These are phyloP conservation scores for Anisognathus igniventris DNA, from an alignment of 2,797 vertebrate species.

Conservation along the genomic window DNA sequence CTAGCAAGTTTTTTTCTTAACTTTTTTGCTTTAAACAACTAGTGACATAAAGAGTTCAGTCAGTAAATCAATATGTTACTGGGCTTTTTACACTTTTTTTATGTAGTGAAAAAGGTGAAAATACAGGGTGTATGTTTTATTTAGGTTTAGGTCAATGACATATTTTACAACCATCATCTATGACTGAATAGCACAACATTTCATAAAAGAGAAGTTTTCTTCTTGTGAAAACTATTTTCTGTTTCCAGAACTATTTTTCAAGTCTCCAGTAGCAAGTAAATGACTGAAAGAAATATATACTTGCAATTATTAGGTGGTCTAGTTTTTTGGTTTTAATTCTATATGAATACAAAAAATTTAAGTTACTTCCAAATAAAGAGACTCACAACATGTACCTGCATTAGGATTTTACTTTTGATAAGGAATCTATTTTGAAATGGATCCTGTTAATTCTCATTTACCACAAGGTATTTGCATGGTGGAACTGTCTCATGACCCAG, in stretches of 20 bases:
- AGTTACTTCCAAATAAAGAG: background rate
- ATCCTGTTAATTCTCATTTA: background rate
- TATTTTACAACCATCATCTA: background rate
- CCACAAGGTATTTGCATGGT: background rate
- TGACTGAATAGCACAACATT: background rate
- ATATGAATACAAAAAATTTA: background rate
- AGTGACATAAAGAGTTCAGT: background rate
- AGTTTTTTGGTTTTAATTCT: background rate
- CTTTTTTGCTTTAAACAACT: background rate
- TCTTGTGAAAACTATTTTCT: background rate
- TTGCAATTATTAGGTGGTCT: background rate
- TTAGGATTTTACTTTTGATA: background rate
- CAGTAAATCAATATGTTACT: background rate
- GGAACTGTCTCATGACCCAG: background rate
- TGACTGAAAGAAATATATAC: background rate
- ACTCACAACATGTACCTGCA: background rate
- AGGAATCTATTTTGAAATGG: background rate
- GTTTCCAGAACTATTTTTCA: background rate
- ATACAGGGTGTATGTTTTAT: background rate
- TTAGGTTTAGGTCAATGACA: background rate
- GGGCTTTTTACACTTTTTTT: fast-evolving
- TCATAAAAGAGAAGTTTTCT: background rate
- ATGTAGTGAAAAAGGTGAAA: background rate
- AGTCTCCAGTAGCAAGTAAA: background rate
- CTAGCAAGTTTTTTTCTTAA: background rate